phyloP scores from a whole-genome alignment of 1,140 invertebrate species.

The Marisa cornuarietis region DNA sequence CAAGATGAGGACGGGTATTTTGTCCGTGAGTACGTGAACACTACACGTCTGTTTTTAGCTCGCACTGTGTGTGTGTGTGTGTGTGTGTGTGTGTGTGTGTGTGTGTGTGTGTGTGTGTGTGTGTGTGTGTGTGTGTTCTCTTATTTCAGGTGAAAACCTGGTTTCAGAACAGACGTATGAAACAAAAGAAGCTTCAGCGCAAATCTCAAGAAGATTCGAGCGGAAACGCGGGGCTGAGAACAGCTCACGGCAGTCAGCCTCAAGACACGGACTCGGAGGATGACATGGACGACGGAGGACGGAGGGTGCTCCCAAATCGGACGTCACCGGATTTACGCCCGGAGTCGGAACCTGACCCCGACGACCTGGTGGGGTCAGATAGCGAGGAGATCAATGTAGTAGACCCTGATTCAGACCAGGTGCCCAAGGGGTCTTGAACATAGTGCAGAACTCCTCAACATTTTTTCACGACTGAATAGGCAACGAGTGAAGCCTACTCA shows the following conservation, averaged over 20 bases:
- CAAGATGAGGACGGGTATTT: not conserved
- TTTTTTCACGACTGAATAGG: not conserved
- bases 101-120: no score
- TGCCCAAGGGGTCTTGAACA: conserved; percentile 9
- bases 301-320: conserved; percentile 14
- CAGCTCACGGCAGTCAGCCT: conserved; percentile 25
- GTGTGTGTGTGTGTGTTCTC: not conserved
- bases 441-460: not conserved
- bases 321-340: conserved; percentile 10
- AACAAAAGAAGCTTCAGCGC: conserved; percentile 94
- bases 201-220: conserved; percentile 72
- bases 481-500: not conserved
- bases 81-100: no score
- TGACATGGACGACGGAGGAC: conserved; percentile 27
- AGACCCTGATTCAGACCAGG: conserved; percentile 43
- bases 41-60: not conserved
- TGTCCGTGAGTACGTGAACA: not conserved
- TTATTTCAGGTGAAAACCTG: conserved; percentile 87
- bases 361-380: conserved; percentile 33
- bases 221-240: conserved; percentile 16
- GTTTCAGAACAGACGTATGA: conserved; percentile 98
- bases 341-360: conserved; percentile 17
- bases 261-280: conserved; percentile 35
- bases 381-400: conserved; percentile 54
- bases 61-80: no score